These are phyloP conservation scores for Stenodema calcarata DNA, from an alignment of 2,888 invertebrate genomes.

Conservation along the genomic window DNA sequence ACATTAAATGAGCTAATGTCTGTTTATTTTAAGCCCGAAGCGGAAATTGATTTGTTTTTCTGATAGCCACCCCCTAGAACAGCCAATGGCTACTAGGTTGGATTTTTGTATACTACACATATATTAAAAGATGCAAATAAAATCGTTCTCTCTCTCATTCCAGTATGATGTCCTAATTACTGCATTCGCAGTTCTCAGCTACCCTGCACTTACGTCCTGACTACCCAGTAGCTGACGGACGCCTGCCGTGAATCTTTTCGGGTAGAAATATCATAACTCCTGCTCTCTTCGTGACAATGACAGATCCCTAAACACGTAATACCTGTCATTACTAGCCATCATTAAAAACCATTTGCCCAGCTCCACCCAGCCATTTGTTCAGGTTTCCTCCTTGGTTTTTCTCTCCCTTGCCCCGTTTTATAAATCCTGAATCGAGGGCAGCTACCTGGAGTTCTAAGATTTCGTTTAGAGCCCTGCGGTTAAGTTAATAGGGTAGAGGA, in stretches of 20 bases:
- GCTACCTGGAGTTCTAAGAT: slow-evolving; percentile 29
- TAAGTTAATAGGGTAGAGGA: slow-evolving; percentile 41
- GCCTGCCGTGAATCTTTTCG: neutral
- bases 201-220: neutral
- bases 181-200: neutral
- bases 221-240: slow-evolving; percentile 1
- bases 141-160: no score
- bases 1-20: no score
- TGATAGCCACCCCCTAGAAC: no score
- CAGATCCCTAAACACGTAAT: slow-evolving; percentile 3
- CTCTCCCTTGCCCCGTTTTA: neutral
- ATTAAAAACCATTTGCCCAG: slow-evolving; percentile 29
- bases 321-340: neutral
- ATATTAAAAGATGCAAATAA: no score
- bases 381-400: neutral
- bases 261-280: slow-evolving; percentile 9
- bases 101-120: no score
- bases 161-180: neutral
- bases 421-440: slow-evolving; percentile 13
- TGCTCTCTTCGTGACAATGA: slow-evolving; percentile 4
- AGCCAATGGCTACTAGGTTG: no score
- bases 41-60: no score
- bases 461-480: slow-evolving; percentile 47
- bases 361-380: neutral
- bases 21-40: no score